These are phyloP conservation scores for Labroides dimidiatus DNA, from an alignment of 2,797 vertebrate genomes.

Conservation along the genomic window DNA sequence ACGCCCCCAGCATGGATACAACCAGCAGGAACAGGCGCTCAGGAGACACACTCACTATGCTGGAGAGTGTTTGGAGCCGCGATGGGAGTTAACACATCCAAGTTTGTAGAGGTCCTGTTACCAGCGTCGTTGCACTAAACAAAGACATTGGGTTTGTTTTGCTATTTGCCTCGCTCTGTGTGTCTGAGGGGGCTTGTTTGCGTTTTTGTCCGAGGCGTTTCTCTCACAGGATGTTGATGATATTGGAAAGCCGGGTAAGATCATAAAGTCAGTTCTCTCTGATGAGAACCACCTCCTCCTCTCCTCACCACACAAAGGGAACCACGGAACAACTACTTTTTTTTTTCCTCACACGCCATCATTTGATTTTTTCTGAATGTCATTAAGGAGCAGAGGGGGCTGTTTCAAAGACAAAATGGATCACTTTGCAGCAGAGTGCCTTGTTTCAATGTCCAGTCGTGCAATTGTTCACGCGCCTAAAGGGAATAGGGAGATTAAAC, in stretches of 20 bases:
- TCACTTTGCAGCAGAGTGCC: slow-evolving; percentile 99
- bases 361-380: slow-evolving; percentile 74
- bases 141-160: slow-evolving; percentile 46
- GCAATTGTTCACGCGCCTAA: slow-evolving; percentile 92
- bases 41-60: slow-evolving; percentile 85
- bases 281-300: slow-evolving; percentile 76
- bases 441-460: slow-evolving; percentile 98
- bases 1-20: slow-evolving; percentile 90
- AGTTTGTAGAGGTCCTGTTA: slow-evolving; percentile 76
- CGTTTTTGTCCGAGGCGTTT: slow-evolving; percentile 73
- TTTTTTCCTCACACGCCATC: slow-evolving; percentile 64
- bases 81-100: slow-evolving; percentile 84
- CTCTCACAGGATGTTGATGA: slow-evolving; percentile 83
- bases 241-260: slow-evolving; percentile 84
- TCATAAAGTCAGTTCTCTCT: slow-evolving; percentile 84
- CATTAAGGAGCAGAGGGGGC: slow-evolving; percentile 74
- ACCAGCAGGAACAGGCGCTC: slow-evolving; percentile 82
- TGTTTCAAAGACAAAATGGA: slow-evolving; percentile 90
- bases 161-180: slow-evolving; percentile 7
- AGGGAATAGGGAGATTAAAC: slow-evolving; percentile 85
- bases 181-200: slow-evolving; percentile 43
- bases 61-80: slow-evolving; percentile 79
- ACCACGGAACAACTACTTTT: slow-evolving; percentile 78
- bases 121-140: slow-evolving; percentile 68
- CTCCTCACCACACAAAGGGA: slow-evolving; percentile 82